These are phyloP conservation scores for Sciurus niger DNA, from an alignment of 2,113 vertebrate genomes.

Conservation along the genomic window DNA sequence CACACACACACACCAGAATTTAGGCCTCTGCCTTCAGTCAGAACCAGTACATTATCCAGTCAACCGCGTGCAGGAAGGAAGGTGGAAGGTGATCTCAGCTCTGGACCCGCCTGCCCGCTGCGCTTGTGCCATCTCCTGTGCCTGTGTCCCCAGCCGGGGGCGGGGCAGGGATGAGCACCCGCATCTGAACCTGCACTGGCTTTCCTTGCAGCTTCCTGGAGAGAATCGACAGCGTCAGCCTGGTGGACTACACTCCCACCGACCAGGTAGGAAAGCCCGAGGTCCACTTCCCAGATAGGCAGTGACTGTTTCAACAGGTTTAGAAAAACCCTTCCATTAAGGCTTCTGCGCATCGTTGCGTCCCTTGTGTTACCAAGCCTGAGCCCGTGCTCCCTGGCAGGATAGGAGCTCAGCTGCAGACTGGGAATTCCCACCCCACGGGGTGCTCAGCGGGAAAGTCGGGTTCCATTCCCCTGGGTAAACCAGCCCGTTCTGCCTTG, in stretches of 20 bases:
- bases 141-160: not conserved
- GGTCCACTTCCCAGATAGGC: not conserved
- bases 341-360: not conserved
- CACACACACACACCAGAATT: no score
- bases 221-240: conserved; percentile 98
- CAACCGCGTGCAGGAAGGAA: not conserved
- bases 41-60: not conserved
- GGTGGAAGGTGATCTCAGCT: not conserved
- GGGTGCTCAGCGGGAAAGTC: not conserved
- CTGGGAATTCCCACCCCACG: not conserved
- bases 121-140: no score
- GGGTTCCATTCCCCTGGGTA: not conserved
- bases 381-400: no score
- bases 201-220: conserved; percentile 95
- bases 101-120: no score
- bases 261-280: conserved; percentile 92
- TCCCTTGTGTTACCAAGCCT: fast-evolving
- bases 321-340: not conserved
- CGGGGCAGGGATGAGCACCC: no score
- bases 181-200: not conserved
- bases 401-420: not conserved
- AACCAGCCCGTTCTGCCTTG: not conserved
- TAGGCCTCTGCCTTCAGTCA: no score
- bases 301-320: not conserved
- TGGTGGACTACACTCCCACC: conserved; percentile 98